Conservation (phyloP, 2,797 vertebrate species). For the Pantherophis alleghaniensis region DNA sequence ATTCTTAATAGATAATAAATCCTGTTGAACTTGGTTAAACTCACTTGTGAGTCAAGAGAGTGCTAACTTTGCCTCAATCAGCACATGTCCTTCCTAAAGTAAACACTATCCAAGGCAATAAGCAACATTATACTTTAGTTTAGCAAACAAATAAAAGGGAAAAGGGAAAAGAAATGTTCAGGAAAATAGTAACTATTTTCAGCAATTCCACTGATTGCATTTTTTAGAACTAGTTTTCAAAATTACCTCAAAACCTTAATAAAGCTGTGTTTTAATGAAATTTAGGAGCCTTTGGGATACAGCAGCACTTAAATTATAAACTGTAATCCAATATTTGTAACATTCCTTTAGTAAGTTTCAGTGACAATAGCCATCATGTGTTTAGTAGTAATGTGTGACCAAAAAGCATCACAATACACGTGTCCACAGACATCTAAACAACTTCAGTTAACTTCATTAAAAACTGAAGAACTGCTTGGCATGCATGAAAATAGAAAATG, state of each 20-base stretch:
- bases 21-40: not conserved
- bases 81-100: not conserved
- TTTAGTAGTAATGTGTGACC: constrained; percentile 15
- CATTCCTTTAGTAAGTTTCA: constrained; percentile 33
- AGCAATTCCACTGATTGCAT: not conserved
- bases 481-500: constrained; percentile 9
- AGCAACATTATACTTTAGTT: not conserved
- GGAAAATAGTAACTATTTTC: not conserved
- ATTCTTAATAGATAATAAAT: not conserved
- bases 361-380: constrained; percentile 21
- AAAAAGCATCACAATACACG: constrained; percentile 28
- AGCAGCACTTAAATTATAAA: constrained; percentile 8
- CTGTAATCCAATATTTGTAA: constrained; percentile 8
- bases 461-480: not conserved
- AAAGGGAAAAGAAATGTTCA: not conserved
- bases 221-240: not conserved
- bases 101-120: not conserved
- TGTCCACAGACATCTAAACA: constrained; percentile 35
- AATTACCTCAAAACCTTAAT: not conserved
- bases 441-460: constrained; percentile 32
- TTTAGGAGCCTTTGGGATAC: not conserved
- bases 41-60: not conserved
- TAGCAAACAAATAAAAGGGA: not conserved
- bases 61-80: not conserved
- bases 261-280: not conserved